phyloP scores from a whole-genome alignment of 2,113 vertebrate species.

The Uropsilus gracilis region DNA sequence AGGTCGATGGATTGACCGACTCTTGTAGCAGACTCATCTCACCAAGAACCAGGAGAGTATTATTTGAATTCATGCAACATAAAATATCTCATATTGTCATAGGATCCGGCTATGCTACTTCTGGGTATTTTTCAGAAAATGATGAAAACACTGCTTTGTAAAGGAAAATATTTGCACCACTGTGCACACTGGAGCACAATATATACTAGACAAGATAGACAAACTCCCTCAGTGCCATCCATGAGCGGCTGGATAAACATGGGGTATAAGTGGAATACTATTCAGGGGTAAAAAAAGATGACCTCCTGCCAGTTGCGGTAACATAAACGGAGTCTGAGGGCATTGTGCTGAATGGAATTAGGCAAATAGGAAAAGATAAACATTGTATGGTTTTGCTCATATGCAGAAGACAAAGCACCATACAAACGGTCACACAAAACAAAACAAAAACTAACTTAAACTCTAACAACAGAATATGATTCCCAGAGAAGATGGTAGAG shows the following conservation, averaged over 20 bases:
- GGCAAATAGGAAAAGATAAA: not conserved
- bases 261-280: not conserved
- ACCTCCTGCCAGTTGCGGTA: not conserved
- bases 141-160: not conserved
- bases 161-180: not conserved
- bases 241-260: not conserved
- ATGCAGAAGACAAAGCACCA: not conserved
- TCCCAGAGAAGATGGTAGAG: not conserved
- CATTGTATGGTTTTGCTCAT: not conserved
- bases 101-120: not conserved
- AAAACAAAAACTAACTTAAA: not conserved
- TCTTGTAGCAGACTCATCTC: not conserved
- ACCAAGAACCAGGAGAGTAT: not conserved
- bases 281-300: not conserved
- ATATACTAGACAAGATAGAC: not conserved
- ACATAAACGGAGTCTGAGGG: not conserved
- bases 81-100: not conserved
- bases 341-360: not conserved
- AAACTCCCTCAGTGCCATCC: not conserved
- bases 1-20: accelerated
- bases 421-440: not conserved
- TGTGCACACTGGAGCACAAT: not conserved
- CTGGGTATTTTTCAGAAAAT: not conserved
- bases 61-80: not conserved
- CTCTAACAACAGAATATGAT: not conserved